Conservation (phyloP, 2,113 vertebrate genomes). For the Coptodon rendalli region DNA sequence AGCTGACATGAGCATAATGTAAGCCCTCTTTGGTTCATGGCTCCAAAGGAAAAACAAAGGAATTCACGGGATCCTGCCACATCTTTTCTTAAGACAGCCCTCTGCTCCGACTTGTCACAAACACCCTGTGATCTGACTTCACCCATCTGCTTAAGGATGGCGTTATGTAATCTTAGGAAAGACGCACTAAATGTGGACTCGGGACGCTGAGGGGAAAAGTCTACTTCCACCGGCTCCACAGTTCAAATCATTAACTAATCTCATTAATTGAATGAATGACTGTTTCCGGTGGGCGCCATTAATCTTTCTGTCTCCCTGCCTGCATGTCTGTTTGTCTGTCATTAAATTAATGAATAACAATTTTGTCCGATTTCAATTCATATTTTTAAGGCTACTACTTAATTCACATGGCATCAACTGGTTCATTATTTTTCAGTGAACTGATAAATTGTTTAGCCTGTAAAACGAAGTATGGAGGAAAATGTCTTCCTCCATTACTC, state of each 20-base stretch:
- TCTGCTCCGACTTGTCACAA: slow-evolving; percentile 35
- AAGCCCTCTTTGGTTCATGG: slow-evolving; percentile 25
- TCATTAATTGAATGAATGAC: background rate
- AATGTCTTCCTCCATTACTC: background rate
- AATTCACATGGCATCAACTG: background rate
- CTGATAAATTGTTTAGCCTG: background rate
- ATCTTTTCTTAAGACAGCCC: slow-evolving; percentile 10
- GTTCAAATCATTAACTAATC: background rate
- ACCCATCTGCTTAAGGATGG: slow-evolving; percentile 42
- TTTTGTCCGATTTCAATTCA: background rate
- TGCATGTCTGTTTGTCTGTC: background rate
- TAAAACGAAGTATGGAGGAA: background rate
- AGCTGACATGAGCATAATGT: slow-evolving; percentile 58
- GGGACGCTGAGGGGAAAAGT: background rate
- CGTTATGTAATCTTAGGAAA: slow-evolving; percentile 39
- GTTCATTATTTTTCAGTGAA: background rate
- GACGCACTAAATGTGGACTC: slow-evolving; percentile 31
- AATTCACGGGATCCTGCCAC: slow-evolving; percentile 27
- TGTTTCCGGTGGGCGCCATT: background rate
- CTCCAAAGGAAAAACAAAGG: slow-evolving; percentile 34
- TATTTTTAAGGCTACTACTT: background rate
- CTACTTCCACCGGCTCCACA: background rate
- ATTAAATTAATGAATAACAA: background rate
- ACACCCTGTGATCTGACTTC: slow-evolving; percentile 49
- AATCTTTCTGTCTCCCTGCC: background rate